These are phyloP conservation scores for Puntigrus tetrazona DNA, from an alignment of 2,113 vertebrate genomes.

Conservation along the genomic window DNA sequence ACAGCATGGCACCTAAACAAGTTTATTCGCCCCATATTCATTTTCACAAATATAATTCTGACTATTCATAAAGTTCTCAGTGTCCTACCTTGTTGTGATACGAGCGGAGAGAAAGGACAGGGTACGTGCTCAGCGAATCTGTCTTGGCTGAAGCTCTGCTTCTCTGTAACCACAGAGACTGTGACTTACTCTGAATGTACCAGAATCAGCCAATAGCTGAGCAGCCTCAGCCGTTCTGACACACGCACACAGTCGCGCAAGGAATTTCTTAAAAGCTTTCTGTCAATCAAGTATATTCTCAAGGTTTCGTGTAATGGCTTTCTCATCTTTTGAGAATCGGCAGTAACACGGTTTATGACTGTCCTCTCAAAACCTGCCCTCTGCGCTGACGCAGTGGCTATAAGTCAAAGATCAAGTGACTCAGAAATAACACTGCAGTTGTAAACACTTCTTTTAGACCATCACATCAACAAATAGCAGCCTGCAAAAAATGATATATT, in stretches of 20 bases:
- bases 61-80: conserved; percentile 26
- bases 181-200: conserved; percentile 64
- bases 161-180: conserved; percentile 66
- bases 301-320: neutral
- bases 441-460: neutral
- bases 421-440: neutral
- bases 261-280: neutral
- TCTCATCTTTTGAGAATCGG: neutral
- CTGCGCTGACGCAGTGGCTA: neutral
- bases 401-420: neutral
- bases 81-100: conserved; percentile 70
- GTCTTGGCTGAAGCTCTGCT: conserved; percentile 66
- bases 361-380: neutral
- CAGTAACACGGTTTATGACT: neutral
- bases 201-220: conserved; percentile 70
- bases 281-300: neutral
- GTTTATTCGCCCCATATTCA: neutral
- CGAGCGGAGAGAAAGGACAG: conserved; percentile 47
- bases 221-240: conserved; percentile 46
- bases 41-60: neutral
- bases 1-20: neutral
- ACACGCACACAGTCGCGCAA: conserved; percentile 33
- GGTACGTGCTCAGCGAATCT: conserved; percentile 12
- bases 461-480: neutral
- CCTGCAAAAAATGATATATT: neutral